phyloP scores from a whole-genome alignment of 1,140 invertebrate genomes.

The Polypedilum vanderplanki region DNA sequence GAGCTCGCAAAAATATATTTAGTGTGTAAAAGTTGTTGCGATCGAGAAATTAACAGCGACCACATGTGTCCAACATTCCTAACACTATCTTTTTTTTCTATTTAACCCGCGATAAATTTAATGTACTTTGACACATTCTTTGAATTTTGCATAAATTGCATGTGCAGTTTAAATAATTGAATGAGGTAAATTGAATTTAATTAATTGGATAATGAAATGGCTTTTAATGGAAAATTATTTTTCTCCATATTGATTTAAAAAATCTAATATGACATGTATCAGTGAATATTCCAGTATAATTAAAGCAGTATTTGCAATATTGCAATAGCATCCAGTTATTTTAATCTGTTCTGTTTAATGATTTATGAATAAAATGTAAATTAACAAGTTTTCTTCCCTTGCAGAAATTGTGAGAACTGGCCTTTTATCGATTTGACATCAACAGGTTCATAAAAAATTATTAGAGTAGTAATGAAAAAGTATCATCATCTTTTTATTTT shows the following conservation, averaged over 20 bases:
- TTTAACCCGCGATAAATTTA: background rate
- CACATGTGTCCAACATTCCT: too few relatives aligned
- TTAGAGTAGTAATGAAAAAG: background rate
- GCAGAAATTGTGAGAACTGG: too few relatives aligned
- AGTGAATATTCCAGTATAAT: background rate
- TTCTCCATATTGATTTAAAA: background rate
- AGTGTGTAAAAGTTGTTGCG: too few relatives aligned
- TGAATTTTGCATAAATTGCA: background rate
- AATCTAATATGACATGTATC: background rate
- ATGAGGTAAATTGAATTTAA: background rate
- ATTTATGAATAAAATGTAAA: too few relatives aligned
- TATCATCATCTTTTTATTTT: too few relatives aligned
- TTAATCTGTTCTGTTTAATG: too few relatives aligned
- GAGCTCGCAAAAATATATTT: too few relatives aligned
- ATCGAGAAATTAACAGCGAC: too few relatives aligned
- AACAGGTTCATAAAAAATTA: conserved; percentile 1
- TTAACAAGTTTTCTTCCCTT: too few relatives aligned
- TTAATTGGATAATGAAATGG: conserved; percentile 12
- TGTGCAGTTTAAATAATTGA: background rate
- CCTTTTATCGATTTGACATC: background rate
- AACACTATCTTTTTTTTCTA: too few relatives aligned
- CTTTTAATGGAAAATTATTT: background rate
- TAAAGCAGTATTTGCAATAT: background rate
- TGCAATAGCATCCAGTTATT: background rate
- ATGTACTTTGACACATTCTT: conserved; percentile 23